Conservation (phyloP, 2,113 vertebrate genomes). For the Cyanocitta stelleri region DNA sequence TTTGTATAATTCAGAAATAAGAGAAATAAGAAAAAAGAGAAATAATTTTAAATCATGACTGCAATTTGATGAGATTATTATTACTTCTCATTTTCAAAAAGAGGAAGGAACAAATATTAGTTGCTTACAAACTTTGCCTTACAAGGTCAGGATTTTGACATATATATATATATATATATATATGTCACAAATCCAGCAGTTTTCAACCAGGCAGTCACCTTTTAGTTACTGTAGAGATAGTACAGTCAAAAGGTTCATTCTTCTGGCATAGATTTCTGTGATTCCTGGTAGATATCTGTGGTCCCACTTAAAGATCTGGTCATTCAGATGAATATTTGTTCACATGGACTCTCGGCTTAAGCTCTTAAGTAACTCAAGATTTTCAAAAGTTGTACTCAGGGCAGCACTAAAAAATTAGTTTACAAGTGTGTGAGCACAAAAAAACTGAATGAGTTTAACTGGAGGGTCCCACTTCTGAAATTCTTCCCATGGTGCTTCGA, state of each 20-base stretch:
- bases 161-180: too few species aligned
- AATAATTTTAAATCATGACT: not conserved
- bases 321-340: not conserved
- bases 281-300: not conserved
- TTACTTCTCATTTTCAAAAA: not conserved
- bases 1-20: not conserved
- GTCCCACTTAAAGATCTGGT: not conserved
- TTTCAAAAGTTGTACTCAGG: not conserved
- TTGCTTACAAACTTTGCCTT: not conserved
- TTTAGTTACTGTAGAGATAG: not conserved
- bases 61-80: not conserved
- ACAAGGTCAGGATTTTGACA: not conserved
- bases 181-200: not conserved
- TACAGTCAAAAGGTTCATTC: not conserved
- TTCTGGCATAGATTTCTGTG: not conserved
- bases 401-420: not conserved
- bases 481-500: accelerated
- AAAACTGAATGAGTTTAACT: not conserved
- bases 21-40: not conserved
- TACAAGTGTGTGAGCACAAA: not conserved
- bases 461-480: not conserved
- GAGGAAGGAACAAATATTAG: not conserved
- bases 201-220: not conserved
- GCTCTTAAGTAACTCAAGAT: not conserved
- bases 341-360: not conserved